Evolutionary conservation across 2,888 invertebrate genomes (phyloP), one percentile per base, ranked within the genome.

Genomic region (Limnephilus rhombicus): DNA sequence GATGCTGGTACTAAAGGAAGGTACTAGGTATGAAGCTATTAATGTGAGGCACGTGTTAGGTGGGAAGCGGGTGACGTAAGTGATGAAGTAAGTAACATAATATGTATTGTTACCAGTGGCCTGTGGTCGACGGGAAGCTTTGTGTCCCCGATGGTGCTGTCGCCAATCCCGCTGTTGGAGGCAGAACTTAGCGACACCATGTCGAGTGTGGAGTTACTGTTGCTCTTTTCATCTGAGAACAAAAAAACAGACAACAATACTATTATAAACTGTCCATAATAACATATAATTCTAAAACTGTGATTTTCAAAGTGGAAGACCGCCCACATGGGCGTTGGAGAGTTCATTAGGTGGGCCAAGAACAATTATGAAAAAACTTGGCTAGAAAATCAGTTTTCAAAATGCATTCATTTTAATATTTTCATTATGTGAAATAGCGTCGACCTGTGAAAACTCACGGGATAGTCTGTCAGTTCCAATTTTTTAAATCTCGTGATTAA

Each of bases 161-260:
- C 92, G 53, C 90, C 89, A 29, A 91, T 92, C 37, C 91, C 93
- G 91, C 92, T 92, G 91, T 92, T 93, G 68, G 93, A 92, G 80
- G 87, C 95, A 3, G 95, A 95, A 94, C 95, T 96, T 95, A 96
- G 95, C 92, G 96, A 96, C 94, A 96, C 95, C 96, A 96, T 96
- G 89, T 94, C 96, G 94, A 95, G 95, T 85, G 95, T 95, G 94
- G 94, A 95, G 94, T 95, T 95, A 80, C 95, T 95, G 93, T 95
- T 95, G 93, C 95, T 95, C 95, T 95, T 96, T 94, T 96, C 96
- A 96, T 96, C 96, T 96, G 95, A 18, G 24, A 68, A 68, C 68
- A 68, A 37, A 37, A 68, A 68, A 68, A 24, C 4, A 24, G 7
- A 68, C 24, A 68, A 24, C 7, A 68, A 24, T 68, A 68, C 24